phyloP scores from a whole-genome alignment of 2,888 invertebrate genomes.

The Heliconius ethilla region DNA sequence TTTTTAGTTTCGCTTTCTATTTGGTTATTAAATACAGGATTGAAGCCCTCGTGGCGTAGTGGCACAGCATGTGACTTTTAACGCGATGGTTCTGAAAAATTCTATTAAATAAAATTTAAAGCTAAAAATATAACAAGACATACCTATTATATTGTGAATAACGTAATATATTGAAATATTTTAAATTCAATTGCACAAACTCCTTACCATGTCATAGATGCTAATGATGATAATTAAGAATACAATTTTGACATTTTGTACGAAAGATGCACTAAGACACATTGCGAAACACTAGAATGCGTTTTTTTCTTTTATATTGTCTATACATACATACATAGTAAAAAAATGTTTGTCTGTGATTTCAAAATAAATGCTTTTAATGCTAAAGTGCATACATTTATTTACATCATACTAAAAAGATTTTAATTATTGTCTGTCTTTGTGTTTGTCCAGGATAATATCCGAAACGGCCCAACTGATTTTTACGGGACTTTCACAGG shows the following conservation, averaged over 20 bases:
- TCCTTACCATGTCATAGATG: neutral
- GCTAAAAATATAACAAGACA: neutral
- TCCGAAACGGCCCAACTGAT: too few relatives aligned
- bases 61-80: too few relatives aligned
- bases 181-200: slow-evolving; percentile 6
- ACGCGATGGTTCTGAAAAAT: neutral
- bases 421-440: too few relatives aligned
- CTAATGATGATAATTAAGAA: slow-evolving; percentile 12
- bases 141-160: neutral
- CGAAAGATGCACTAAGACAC: slow-evolving; percentile 1
- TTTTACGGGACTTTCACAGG: too few relatives aligned
- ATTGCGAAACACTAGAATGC: neutral
- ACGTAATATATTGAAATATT: neutral
- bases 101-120: neutral
- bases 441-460: too few relatives aligned
- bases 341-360: too few relatives aligned
- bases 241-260: slow-evolving; percentile 3
- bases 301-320: neutral
- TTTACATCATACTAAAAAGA: too few relatives aligned
- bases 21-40: neutral
- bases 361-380: too few relatives aligned
- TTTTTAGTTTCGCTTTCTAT: slow-evolving; percentile 8
- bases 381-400: too few relatives aligned
- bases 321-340: too few relatives aligned
- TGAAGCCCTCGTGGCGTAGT: neutral